These are phyloP conservation scores for Itoplectis maculator DNA, from an alignment of 2,888 invertebrate genomes.

Conservation along the genomic window DNA sequence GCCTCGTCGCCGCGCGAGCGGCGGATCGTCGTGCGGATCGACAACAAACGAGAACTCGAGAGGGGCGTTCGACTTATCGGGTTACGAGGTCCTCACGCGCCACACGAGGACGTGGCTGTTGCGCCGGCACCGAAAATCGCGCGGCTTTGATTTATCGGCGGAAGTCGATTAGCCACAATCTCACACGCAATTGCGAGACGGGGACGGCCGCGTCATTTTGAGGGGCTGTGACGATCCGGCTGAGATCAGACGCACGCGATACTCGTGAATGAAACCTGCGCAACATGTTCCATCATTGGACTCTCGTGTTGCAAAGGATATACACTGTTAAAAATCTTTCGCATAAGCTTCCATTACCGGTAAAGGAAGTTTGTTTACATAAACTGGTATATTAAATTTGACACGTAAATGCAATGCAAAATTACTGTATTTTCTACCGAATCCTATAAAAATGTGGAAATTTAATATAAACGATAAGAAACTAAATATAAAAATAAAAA, in stretches of 20 bases:
- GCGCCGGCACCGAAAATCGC: slow-evolving; percentile 13
- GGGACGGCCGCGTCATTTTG: slow-evolving; percentile 44
- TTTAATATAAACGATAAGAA: too few relatives aligned
- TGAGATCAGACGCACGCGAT: slow-evolving; percentile 2
- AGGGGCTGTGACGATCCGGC: slow-evolving; percentile 44
- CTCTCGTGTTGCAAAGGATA: neutral
- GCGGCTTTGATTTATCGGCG: slow-evolving; percentile 78
- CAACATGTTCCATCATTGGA: too few relatives aligned
- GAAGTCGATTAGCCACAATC: slow-evolving; percentile 80
- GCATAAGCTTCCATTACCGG: too few relatives aligned
- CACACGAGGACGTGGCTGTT: slow-evolving; percentile 47
- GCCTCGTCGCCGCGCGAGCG: slow-evolving; percentile 7
- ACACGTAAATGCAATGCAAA: too few relatives aligned
- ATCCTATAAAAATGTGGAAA: too few relatives aligned
- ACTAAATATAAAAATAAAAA: too few relatives aligned
- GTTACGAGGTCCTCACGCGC: slow-evolving; percentile 70
- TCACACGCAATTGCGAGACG: slow-evolving; percentile 74
- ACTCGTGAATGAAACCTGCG: neutral
- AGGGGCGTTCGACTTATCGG: slow-evolving; percentile 76
- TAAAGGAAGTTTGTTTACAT: too few relatives aligned
- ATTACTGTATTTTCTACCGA: too few relatives aligned
- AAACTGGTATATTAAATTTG: too few relatives aligned
- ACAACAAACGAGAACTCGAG: slow-evolving; percentile 80
- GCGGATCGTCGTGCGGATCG: slow-evolving; percentile 6
- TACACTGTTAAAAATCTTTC: too few relatives aligned